Conservation (phyloP, 1,140 invertebrate genomes). For the Pteromalus puparum region DNA sequence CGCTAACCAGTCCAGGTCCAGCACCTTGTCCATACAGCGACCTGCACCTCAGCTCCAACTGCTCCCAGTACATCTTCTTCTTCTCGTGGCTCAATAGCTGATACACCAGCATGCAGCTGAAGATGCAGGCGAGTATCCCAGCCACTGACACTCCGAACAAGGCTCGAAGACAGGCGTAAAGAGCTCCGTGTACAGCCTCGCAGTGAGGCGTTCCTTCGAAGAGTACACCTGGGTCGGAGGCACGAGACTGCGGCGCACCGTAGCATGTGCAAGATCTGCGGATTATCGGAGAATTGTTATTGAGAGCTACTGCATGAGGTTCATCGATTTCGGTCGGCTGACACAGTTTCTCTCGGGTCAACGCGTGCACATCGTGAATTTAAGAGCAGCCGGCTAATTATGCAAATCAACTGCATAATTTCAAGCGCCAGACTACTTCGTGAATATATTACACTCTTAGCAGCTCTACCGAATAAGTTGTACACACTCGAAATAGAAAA, state of each 20-base stretch:
- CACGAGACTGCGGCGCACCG: slow-evolving; percentile 63
- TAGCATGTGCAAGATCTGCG: slow-evolving; percentile 73
- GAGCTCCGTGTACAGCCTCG: slow-evolving; percentile 89
- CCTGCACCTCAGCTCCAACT: slow-evolving; percentile 88
- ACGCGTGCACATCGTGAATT: too few species aligned
- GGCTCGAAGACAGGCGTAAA: slow-evolving; percentile 90
- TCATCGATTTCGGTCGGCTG: too few species aligned
- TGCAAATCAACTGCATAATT: too few species aligned
- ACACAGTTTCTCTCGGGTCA: too few species aligned
- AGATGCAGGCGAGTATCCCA: slow-evolving; percentile 92
- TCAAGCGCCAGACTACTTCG: too few species aligned
- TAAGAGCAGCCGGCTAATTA: too few species aligned
- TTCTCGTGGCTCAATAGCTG: slow-evolving; percentile 92
- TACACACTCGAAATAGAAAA: neutral
- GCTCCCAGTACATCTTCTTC: slow-evolving; percentile 96
- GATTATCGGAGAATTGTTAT: slow-evolving; percentile 26
- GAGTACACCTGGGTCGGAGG: slow-evolving; percentile 74
- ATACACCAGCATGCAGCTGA: slow-evolving; percentile 93
- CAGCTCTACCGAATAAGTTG: too few species aligned
- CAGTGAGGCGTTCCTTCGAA: slow-evolving; percentile 91
- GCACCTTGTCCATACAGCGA: slow-evolving; percentile 82
- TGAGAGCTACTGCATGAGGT: neutral
- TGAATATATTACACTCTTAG: too few species aligned
- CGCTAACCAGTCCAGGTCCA: slow-evolving; percentile 71
- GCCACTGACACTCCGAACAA: slow-evolving; percentile 92